Evolutionary conservation across 2,888 invertebrate genomes (phyloP).

Genomic region (Archips crataeganus): DNA sequence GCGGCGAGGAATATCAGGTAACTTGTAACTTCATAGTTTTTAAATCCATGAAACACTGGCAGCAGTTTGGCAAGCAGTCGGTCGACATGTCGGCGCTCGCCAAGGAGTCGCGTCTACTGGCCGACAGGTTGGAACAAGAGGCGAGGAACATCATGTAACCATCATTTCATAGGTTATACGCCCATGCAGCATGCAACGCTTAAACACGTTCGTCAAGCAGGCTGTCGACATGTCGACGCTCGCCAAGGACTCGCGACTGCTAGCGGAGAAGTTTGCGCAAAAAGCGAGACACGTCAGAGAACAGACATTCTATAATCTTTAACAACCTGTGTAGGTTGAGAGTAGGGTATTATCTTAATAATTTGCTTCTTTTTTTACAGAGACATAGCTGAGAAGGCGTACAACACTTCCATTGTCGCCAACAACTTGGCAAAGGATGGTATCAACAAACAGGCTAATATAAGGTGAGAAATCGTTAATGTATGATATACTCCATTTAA

Average conservation of each 20-base stretch:
- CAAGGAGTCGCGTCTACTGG: constrained; percentile 93
- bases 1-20: constrained; percentile 90
- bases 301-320: too few relatives aligned
- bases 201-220: too few relatives aligned
- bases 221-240: too few relatives aligned
- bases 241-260: too few relatives aligned
- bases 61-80: constrained; percentile 95
- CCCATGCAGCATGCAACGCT: too few relatives aligned
- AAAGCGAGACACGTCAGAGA: too few relatives aligned
- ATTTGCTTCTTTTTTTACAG: constrained; percentile 48
- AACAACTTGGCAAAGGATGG: constrained; percentile 93
- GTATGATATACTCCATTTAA: too few relatives aligned
- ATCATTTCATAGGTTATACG: too few relatives aligned
- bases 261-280: too few relatives aligned
- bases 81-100: constrained; percentile 97
- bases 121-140: constrained; percentile 91
- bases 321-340: too few relatives aligned
- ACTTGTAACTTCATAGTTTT: too few relatives aligned
- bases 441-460: constrained; percentile 90
- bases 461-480: constrained; percentile 80
- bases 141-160: constrained; percentile 88
- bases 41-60: too few relatives aligned
- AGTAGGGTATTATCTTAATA: neutral
- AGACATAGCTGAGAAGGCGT: constrained; percentile 91
- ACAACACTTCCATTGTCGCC: constrained; percentile 93